These are phyloP conservation scores for Molothrus aeneus DNA, from an alignment of 2,797 vertebrate species.

Conservation along the genomic window DNA sequence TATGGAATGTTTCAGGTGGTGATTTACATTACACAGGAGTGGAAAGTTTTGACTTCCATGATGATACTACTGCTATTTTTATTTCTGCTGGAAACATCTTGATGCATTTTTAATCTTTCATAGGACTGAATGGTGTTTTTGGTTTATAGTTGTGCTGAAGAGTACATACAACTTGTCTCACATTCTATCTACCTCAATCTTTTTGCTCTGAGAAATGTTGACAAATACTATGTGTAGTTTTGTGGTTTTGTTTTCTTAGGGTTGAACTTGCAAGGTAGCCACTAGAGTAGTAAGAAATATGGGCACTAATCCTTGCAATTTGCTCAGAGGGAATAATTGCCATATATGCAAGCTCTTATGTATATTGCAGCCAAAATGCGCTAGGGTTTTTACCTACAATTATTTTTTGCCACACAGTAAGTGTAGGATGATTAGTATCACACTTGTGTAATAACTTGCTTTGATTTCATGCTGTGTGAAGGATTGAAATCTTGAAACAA, in stretches of 20 bases:
- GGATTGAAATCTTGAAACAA: not conserved
- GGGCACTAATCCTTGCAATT: not conserved
- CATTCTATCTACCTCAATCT: not conserved
- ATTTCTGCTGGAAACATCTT: not conserved
- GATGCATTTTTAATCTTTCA: not conserved
- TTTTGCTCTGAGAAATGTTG: not conserved
- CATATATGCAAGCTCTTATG: accelerated
- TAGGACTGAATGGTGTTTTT: not conserved
- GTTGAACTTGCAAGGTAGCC: not conserved
- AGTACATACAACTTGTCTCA: not conserved
- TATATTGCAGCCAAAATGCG: not conserved
- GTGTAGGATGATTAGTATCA: not conserved
- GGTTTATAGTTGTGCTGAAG: not conserved
- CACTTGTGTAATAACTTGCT: not conserved
- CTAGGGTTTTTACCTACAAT: not conserved
- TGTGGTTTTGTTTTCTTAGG: not conserved
- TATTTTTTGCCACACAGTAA: not conserved
- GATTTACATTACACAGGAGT: not conserved
- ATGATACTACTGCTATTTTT: not conserved
- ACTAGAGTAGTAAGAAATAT: not conserved
- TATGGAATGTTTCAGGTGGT: not conserved
- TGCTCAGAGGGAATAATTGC: not conserved
- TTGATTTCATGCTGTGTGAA: not conserved
- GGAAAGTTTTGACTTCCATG: not conserved
- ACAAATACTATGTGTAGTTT: not conserved